These are phyloP conservation scores for Drosophila vallismaia DNA, from an alignment of 2,888 invertebrate genomes.

Conservation along the genomic window DNA sequence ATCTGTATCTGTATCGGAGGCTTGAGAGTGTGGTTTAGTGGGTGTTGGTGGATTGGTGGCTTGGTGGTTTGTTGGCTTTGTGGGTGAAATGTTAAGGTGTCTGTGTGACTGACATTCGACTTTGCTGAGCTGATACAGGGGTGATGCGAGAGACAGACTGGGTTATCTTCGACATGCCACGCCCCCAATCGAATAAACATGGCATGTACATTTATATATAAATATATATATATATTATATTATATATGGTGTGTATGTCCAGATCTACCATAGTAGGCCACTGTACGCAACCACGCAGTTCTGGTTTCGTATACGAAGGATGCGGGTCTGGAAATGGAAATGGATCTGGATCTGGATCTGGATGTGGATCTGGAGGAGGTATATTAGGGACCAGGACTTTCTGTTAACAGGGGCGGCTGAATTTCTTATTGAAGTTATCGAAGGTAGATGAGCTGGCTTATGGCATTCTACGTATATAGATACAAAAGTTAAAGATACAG, in stretches of 20 bases:
- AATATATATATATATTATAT: constrained; percentile 32
- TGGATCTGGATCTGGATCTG: constrained; percentile 23
- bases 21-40: constrained; percentile 6
- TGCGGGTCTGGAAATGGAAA: constrained; percentile 20
- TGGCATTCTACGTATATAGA: constrained; percentile 63
- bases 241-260: constrained; percentile 72
- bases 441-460: constrained; percentile 51
- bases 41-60: not conserved
- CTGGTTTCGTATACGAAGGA: constrained; percentile 40
- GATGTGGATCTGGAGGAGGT: constrained; percentile 7
- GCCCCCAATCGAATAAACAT: constrained; percentile 30
- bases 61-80: not conserved
- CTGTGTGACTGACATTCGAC: constrained; percentile 49
- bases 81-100: constrained; percentile 13
- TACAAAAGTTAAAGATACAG: constrained; percentile 48
- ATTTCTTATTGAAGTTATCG: constrained; percentile 25
- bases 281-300: constrained; percentile 84
- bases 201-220: constrained; percentile 26
- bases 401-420: constrained; percentile 3
- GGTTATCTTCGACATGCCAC: constrained; percentile 48
- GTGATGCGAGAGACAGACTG: constrained; percentile 57
- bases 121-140: constrained; percentile 26
- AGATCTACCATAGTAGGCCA: constrained; percentile 84
- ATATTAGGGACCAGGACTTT: constrained; percentile 9
- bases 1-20: constrained; percentile 32